Evolutionary conservation across 2,113 vertebrate genomes (phyloP), one percentile per base, ranked within the genome.

Genomic region (Vicugna pacos): DNA sequence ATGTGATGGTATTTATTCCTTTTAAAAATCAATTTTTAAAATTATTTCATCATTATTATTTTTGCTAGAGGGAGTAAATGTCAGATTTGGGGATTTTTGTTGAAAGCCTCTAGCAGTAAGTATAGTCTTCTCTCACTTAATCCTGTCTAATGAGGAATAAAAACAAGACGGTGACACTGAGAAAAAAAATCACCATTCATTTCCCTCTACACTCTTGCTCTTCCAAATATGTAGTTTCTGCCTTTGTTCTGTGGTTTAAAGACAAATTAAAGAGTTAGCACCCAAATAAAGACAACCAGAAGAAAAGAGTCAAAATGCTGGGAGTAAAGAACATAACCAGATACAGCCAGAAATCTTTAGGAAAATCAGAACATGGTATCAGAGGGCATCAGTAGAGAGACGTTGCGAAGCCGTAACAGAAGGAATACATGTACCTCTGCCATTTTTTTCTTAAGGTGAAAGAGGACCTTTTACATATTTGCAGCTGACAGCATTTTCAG

Each of bases 401-500:
- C 38, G 20, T 60, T 30, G 24, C 38, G 50, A 82, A 87, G 8
- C 2, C 15, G 24, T 9, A 30, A 8, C 5, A 64, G 52, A 81
- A 92, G 84, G 20, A 69, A 75, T 35, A 48, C 1, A 56, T 69
- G 42, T 24, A 75, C 38, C 8, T 94, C 79, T 70, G 11, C 14
- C 22, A 56, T 60, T 67, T 88, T 88, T 94, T 91, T 76, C 17
- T 91, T 75, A 80, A 87, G 3, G 2, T 76, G 6, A 95, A 89
- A 16, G 15, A 88, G 15, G 8, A 32, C 10, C 3, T 35, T 91
- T 94, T 91, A 73, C 46, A 30, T 93, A 95, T 35, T 86, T 95
- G 15, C 8, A 92, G 56, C 0, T 22, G 35, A 82, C 9, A 73
- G 16, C 54, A 86, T 56, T 92, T 92, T 87, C 13, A 67, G 26